phyloP scores from a whole-genome alignment of 2,888 invertebrate genomes.

The Trachelus stipa region DNA sequence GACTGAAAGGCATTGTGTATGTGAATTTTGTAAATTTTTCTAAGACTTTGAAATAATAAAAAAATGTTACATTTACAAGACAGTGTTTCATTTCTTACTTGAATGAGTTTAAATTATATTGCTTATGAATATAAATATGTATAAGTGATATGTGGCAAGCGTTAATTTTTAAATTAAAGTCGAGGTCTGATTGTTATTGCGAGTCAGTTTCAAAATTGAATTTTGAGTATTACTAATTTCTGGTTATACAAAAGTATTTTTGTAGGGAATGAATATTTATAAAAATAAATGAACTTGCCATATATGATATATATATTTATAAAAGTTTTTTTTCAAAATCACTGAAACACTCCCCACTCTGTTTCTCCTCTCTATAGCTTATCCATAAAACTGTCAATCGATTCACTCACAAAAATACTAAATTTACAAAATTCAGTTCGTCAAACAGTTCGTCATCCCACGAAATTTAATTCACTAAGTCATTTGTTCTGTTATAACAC shows the following conservation, averaged over 20 bases:
- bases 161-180: neutral
- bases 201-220: neutral
- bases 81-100: neutral
- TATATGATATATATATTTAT: neutral
- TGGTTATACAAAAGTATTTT: neutral
- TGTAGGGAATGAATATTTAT: neutral
- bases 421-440: no score
- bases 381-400: neutral
- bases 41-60: slow-evolving; percentile 46
- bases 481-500: neutral
- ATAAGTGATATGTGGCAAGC: neutral
- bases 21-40: slow-evolving; percentile 43
- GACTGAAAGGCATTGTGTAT: slow-evolving; percentile 24
- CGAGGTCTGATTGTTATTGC: neutral
- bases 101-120: neutral
- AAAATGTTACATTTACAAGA: neutral
- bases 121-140: neutral
- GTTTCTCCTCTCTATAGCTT: neutral
- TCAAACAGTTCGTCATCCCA: neutral
- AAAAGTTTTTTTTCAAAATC: neutral
- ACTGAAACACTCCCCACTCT: neutral
- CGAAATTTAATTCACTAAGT: neutral
- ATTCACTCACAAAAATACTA: neutral
- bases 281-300: neutral
- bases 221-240: neutral